Conservation (phyloP, 2,888 invertebrate species). For the Homarus gammarus region DNA sequence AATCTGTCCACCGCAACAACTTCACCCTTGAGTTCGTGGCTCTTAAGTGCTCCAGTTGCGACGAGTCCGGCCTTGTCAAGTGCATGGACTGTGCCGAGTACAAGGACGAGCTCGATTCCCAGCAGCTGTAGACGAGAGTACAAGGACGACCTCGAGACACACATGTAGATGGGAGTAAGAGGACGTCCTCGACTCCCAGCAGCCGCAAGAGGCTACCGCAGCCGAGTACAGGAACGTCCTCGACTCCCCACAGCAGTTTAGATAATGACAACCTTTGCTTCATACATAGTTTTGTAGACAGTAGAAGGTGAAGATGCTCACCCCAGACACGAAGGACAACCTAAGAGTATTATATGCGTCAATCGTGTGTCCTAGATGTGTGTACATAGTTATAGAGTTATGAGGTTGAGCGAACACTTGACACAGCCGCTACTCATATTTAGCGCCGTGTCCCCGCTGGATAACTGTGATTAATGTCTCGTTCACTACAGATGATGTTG, state of each 20-base stretch:
- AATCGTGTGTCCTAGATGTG: no score
- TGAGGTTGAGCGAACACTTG: no score
- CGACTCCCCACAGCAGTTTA: neutral
- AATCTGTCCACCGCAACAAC: conserved; percentile 94
- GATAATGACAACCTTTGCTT: neutral
- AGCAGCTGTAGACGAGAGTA: conserved; percentile 77
- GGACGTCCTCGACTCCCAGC: neutral
- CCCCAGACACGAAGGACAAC: no score
- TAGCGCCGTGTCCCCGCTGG: neutral
- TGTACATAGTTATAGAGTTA: no score
- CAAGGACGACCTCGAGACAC: neutral
- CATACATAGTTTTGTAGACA: neutral
- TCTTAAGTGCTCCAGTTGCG: conserved; percentile 96
- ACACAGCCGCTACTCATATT: neutral
- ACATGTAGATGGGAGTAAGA: neutral
- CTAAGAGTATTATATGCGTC: no score
- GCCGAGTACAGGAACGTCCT: neutral
- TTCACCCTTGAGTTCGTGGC: conserved; percentile 96
- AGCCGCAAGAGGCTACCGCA: no score
- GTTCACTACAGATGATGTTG: neutral
- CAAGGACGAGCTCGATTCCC: conserved; percentile 60
- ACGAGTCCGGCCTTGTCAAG: conserved; percentile 94
- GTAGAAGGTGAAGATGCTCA: neutral
- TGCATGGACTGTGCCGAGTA: conserved; percentile 87
- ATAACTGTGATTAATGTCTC: neutral